Conservation (phyloP, 2,113 vertebrate species). For the Pongo pygmaeus region DNA sequence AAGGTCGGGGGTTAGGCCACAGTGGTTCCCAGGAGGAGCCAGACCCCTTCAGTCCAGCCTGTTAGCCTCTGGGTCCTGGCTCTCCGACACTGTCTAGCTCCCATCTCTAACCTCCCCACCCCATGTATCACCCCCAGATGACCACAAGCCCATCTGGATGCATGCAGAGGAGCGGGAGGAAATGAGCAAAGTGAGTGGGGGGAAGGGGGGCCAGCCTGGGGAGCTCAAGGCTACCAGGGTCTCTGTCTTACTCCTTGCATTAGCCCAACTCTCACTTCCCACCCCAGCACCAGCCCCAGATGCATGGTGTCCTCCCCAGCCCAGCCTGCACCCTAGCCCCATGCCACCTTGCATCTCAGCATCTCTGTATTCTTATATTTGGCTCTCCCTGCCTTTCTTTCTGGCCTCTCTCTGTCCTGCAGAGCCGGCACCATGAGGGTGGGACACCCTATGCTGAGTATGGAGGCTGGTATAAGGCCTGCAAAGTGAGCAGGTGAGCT, state of each 20-base stretch:
- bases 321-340: neutral
- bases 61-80: neutral
- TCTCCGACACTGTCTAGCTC: neutral
- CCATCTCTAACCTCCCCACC: neutral
- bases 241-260: neutral
- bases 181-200: slow-evolving; percentile 94
- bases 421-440: slow-evolving; percentile 92
- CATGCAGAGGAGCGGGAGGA: slow-evolving; percentile 97
- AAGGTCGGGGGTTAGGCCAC: neutral
- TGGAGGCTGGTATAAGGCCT: slow-evolving; percentile 99
- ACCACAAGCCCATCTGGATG: slow-evolving; percentile 99
- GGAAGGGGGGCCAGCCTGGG: neutral
- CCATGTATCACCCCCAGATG: slow-evolving; percentile 85
- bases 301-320: neutral
- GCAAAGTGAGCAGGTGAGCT: slow-evolving; percentile 97
- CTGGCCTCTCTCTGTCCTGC: slow-evolving; percentile 60
- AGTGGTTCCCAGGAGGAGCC: neutral
- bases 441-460: slow-evolving; percentile 94
- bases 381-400: slow-evolving; percentile 14
- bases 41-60: neutral
- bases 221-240: neutral
- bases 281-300: neutral
- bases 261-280: neutral
- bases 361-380: neutral
- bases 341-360: neutral